Base-by-base conservation (phyloP, 2,888 invertebrate genomes). In the Chloroclysta siterata region DNA sequence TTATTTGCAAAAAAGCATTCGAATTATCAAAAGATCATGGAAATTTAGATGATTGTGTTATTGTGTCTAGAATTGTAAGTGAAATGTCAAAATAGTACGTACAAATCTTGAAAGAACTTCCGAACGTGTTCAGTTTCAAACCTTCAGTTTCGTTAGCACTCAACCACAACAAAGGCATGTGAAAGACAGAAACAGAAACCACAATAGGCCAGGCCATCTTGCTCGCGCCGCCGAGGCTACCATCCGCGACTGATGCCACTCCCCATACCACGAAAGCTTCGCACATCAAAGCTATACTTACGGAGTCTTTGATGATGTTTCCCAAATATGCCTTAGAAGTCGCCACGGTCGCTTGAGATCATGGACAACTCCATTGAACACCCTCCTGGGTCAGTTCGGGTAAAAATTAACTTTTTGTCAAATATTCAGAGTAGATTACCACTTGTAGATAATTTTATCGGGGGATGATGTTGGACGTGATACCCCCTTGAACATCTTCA, bases 171-270 rank as follows among this genome's bases (percentile, higher is more conserved):
- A 80, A 75, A 84, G 84, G 81, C 79, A 64, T 78, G 82, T 84
- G 76, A 84, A 73, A 85, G 75, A 86, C 72, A 84, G 81, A 83
- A 74, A 86, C 72, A 83, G 81, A 83, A 77, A 85, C 80, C 81
- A 80, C 83, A 78, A 79, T 85, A 82, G 86, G 87, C 85, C 87
- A 84, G 91, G 90, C 92, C 91, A 93, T 89, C 91, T 92, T 93
- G 92, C 92, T 91, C 88, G 83, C 88, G 83, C 88, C 89, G 85
- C 88, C 83, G 80, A 78, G 79, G 80, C 76, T 75, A 74, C 75
- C 78, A 81, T 80, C 78, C 81, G 80, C 84, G 85, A 86, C 85
- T 83, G 82, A 79, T 70, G 79, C 81, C 75, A 62, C 60, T 70
- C 68, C 71, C 48, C 81, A 82, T 80, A 72, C 70, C 78, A 81